Percentiles rank a stretch among this genome's conserved stretches.
Conservation (phyloP, 2,113 vertebrate species). For the Probosciger aterrimus region DNA sequence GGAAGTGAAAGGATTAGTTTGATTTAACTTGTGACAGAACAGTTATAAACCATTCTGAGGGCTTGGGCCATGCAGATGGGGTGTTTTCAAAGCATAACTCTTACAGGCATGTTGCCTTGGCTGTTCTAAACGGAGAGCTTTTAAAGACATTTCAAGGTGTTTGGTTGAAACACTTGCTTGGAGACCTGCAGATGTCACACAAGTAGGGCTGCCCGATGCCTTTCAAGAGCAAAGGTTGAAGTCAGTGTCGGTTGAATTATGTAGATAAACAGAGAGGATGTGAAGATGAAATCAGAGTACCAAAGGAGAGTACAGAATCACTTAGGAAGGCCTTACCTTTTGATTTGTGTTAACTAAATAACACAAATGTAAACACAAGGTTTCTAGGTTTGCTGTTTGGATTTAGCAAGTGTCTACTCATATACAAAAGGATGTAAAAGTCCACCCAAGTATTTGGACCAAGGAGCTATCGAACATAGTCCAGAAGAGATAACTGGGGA, state of each 20-base stretch:
- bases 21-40: constrained; percentile 16
- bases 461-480: not conserved
- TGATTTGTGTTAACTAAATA: not conserved
- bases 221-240: constrained; percentile 3
- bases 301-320: not conserved
- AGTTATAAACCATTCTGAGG: not conserved
- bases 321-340: not conserved
- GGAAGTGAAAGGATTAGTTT: constrained; percentile 35
- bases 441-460: not conserved
- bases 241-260: not conserved
- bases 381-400: not conserved
- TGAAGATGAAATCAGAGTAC: not conserved
- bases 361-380: not conserved
- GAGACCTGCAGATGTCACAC: not conserved
- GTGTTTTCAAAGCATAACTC: not conserved
- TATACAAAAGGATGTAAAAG: not conserved
- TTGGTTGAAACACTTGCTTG: not conserved
- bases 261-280: not conserved
- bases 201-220: not conserved
- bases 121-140: not conserved
- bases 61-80: not conserved
- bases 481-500: not conserved
- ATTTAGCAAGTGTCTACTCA: not conserved
- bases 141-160: not conserved
- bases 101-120: not conserved